Evolutionary conservation across 2,113 vertebrate species (phyloP).

Genomic region (Actenoides lindsayi): DNA sequence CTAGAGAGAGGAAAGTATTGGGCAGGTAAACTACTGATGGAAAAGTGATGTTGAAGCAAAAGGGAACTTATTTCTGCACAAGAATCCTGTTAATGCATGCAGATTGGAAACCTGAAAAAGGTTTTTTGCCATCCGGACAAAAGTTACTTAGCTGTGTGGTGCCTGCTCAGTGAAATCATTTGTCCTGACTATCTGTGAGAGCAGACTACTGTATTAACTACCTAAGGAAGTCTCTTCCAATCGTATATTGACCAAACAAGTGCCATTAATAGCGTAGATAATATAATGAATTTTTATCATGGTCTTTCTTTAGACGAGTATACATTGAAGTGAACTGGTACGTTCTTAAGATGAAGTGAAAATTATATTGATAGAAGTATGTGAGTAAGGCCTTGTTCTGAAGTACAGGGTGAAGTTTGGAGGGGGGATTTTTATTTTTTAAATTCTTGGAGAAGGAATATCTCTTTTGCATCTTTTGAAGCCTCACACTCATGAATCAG

Average conservation of each 20-base stretch:
- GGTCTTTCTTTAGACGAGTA: background rate
- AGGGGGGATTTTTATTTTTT: background rate
- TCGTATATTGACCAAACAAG: background rate
- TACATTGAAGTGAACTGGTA: background rate
- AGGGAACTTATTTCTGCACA: background rate
- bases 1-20: background rate
- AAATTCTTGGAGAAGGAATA: background rate
- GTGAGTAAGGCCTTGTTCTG: background rate
- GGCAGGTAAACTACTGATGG: background rate
- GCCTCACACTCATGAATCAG: background rate
- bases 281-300: background rate
- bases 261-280: background rate
- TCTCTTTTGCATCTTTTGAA: background rate
- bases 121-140: background rate
- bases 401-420: background rate
- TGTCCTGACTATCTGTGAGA: background rate
- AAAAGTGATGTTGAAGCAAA: background rate
- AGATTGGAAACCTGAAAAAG: background rate
- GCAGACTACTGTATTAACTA: background rate
- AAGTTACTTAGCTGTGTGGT: background rate
- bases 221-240: background rate
- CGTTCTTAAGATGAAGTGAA: background rate
- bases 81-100: background rate
- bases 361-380: background rate
- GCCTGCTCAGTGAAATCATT: background rate